Base-by-base conservation (phyloP, 2,888 invertebrate genomes). In the Poecilus cupreus region DNA sequence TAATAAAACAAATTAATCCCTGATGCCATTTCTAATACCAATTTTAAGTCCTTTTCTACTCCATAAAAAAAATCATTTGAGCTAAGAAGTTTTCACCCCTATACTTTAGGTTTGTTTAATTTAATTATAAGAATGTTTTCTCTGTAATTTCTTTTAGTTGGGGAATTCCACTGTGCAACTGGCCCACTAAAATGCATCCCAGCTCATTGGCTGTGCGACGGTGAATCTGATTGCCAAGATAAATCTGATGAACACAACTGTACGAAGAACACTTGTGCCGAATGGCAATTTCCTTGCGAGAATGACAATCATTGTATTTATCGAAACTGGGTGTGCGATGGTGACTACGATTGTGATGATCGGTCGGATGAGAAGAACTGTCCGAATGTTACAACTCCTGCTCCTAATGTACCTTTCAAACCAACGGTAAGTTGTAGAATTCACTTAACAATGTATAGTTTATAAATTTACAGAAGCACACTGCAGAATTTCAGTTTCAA, bases 241-340 rank as follows among this genome's bases (percentile, higher is more conserved):
- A 89, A 91, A 8, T 93, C 94, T 0, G 95, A 96, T 86, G 95
- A 95, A 87, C 87, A 87, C 10, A 91, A 92, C 80, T 95, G 95
- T 85, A 91, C 90, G n/a, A 90, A 91, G 75, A 90, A 91, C 0
- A 91, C 92, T 0, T 96, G 96, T 85, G 92, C 92, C n/a, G 92
- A 93, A 0, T 93, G 92, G 88, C 94, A 95, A 92, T 95, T 94
- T 87, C 90, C 92, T 70, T 96, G 96, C 84, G 90, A 89, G 2
- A 84, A 84, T 0, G 83, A 81, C 3, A 85, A 87, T 46, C 90
- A 91, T 51, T 96, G 96, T 85, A 94, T 96, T 81, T 94, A 95
- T 81, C 91, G 90, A 85, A 92, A 94, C 20, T 95, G 95, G 93
- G 92, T 93, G 37, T 97, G 97, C 89, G 96, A 97, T 89, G 95